These are phyloP conservation scores for Agrotis ipsilon DNA, from an alignment of 2,888 invertebrate genomes.

Conservation along the genomic window DNA sequence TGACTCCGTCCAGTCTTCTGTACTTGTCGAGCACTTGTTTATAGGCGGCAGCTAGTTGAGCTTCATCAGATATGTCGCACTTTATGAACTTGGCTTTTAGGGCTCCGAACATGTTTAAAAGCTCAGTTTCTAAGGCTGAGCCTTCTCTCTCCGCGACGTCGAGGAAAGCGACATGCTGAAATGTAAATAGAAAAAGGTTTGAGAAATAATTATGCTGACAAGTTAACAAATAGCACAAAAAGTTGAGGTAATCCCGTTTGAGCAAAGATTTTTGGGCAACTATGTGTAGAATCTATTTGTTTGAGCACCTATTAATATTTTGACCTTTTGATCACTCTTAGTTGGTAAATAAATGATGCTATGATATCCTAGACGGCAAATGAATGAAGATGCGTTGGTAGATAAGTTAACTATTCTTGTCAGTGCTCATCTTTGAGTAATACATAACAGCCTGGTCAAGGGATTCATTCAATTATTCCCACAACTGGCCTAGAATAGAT, in stretches of 20 bases:
- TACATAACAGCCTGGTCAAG: neutral
- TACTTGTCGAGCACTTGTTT: conserved; percentile 83
- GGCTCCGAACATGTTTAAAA: conserved; percentile 82
- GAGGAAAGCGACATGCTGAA: conserved; percentile 85
- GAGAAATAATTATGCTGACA: too few relatives aligned
- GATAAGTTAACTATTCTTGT: too few relatives aligned
- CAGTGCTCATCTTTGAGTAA: neutral
- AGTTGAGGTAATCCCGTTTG: neutral
- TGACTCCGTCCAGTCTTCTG: conserved; percentile 80
- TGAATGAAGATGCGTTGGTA: too few relatives aligned
- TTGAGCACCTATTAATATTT: too few relatives aligned
- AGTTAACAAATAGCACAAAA: too few relatives aligned
- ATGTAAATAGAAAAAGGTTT: conserved; percentile 38
- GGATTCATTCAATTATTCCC: too few relatives aligned
- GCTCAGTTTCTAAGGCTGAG: conserved; percentile 77
- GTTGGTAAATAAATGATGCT: too few relatives aligned
- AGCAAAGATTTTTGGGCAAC: neutral
- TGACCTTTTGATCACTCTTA: too few relatives aligned
- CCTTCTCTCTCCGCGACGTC: conserved; percentile 83
- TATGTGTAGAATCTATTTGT: too few relatives aligned
- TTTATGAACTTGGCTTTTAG: conserved; percentile 86
- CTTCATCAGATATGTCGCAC: conserved; percentile 83
- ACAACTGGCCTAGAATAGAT: too few relatives aligned
- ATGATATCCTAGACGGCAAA: too few relatives aligned
- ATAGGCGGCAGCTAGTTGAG: conserved; percentile 79